phyloP scores from a whole-genome alignment of 2,113 vertebrate species.

The Oryzias curvinotus region DNA sequence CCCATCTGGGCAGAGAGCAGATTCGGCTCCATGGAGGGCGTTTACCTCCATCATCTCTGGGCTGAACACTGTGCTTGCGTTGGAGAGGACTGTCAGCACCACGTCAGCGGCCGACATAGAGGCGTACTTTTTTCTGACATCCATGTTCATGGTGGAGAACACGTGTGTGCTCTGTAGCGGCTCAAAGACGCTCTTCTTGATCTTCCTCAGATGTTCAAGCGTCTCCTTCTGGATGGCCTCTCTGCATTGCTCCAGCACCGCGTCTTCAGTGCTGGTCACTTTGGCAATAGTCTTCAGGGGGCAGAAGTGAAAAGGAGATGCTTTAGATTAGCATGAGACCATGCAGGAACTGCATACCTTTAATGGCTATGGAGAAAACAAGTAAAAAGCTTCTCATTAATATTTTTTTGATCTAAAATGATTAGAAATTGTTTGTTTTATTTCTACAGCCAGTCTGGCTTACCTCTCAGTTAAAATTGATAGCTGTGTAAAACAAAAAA shows the following conservation, averaged over 20 bases:
- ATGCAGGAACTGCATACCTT: no score
- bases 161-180: conserved; percentile 39
- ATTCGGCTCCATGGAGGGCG: background rate
- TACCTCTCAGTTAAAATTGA: no score
- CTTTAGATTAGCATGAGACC: background rate
- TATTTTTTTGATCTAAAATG: no score
- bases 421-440: background rate
- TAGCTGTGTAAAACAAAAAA: no score
- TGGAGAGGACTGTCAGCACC: conserved; percentile 69
- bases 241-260: conserved; percentile 55
- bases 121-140: conserved; percentile 74
- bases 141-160: conserved; percentile 52
- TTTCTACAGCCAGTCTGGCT: no score
- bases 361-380: no score
- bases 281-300: conserved; percentile 62
- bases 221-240: conserved; percentile 70
- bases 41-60: conserved; percentile 67
- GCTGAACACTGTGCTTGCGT: conserved; percentile 69
- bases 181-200: conserved; percentile 73
- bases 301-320: background rate
- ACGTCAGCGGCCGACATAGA: conserved; percentile 66
- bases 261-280: conserved; percentile 49
- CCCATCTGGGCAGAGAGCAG: background rate
- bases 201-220: conserved; percentile 61
- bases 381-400: background rate